Evolutionary conservation across 35 echinoderm and acorn worm genomes (phyloP).

Genomic region (Lytechinus pictus): DNA sequence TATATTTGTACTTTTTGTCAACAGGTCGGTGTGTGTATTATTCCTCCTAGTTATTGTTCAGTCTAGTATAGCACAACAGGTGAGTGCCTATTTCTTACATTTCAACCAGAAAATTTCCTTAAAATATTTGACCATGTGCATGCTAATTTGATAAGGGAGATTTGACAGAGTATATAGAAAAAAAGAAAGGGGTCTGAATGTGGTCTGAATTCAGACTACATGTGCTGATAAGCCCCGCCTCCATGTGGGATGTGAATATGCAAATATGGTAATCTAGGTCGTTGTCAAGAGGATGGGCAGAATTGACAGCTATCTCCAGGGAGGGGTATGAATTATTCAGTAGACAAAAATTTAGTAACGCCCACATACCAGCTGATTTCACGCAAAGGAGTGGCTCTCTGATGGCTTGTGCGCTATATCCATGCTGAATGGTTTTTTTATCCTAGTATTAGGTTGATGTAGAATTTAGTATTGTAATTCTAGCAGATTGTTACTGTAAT

Average conservation of each 20-base stretch:
- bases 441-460: not conserved
- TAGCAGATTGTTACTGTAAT: too few relatives aligned
- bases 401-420: not conserved
- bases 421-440: not conserved
- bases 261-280: not conserved
- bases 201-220: not conserved
- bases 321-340: not conserved
- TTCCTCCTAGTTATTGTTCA: slow-evolving; percentile 22
- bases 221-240: not conserved
- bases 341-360: not conserved
- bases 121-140: not conserved
- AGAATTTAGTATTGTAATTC: too few relatives aligned
- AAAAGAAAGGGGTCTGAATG: not conserved
- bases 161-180: not conserved
- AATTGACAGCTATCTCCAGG: not conserved
- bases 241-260: not conserved
- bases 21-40: slow-evolving; percentile 16
- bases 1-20: not conserved
- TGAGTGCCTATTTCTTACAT: not conserved
- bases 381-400: not conserved
- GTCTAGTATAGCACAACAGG: slow-evolving; percentile 54
- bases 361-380: not conserved
- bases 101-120: not conserved
- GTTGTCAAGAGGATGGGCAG: slow-evolving; percentile 8
- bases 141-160: not conserved